Evolutionary conservation across 2,113 vertebrate genomes (phyloP).

Genomic region (Meleagris gallopavo): DNA sequence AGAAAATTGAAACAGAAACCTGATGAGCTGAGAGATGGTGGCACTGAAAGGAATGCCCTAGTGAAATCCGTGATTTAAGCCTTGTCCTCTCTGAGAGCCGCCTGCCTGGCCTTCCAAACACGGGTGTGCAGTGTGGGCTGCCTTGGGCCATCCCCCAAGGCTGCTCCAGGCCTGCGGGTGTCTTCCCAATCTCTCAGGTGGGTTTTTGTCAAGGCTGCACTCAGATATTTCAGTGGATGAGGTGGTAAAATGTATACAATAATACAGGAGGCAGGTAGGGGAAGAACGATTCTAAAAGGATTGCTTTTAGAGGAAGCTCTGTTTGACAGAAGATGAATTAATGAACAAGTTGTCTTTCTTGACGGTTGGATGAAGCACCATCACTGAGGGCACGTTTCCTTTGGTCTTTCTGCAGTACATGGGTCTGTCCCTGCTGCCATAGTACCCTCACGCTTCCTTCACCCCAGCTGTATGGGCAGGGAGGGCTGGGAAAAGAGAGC

Average conservation of each 20-base stretch:
- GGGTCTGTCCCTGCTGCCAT: background rate
- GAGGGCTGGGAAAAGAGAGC: background rate
- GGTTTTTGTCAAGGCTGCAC: background rate
- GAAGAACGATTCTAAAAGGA: background rate
- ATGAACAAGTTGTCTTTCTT: background rate
- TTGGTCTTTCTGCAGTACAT: background rate
- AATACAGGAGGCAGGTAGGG: background rate
- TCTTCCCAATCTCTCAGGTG: background rate
- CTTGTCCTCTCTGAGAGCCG: background rate
- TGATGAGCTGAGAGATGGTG: background rate
- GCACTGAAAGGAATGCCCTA: background rate
- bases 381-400: background rate
- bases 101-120: background rate
- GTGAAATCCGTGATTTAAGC: background rate
- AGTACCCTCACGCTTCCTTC: background rate
- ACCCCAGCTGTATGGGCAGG: background rate
- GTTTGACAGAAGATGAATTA: background rate
- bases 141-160: background rate
- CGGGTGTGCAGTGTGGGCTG: rapidly evolving
- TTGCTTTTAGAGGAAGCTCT: background rate
- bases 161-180: background rate
- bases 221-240: background rate
- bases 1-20: background rate
- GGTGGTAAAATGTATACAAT: background rate
- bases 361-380: background rate